These are phyloP conservation scores for Barnardius zonarius DNA, from an alignment of 2,113 vertebrate genomes.

Conservation along the genomic window DNA sequence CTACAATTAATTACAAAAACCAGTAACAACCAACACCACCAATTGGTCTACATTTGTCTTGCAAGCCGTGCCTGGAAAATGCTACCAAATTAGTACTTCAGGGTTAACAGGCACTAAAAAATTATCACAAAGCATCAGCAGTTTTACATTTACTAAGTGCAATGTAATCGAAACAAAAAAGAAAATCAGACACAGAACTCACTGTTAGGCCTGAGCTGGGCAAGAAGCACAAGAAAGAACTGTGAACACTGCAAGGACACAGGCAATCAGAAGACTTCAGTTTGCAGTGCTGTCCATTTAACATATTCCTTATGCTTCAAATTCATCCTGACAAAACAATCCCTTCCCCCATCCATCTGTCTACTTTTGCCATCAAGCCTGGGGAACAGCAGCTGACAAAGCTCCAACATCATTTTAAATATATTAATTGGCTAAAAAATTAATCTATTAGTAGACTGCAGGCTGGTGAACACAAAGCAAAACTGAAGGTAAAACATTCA, in stretches of 20 bases:
- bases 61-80: background rate
- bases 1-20: background rate
- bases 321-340: conserved; percentile 15
- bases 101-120: background rate
- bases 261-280: background rate
- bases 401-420: background rate
- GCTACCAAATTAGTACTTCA: background rate
- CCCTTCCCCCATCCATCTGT: conserved; percentile 7
- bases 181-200: background rate
- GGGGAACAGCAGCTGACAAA: background rate
- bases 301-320: background rate
- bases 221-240: background rate
- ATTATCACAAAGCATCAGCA: background rate
- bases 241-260: background rate
- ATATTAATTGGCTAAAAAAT: background rate
- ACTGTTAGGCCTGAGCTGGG: background rate
- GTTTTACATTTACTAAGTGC: background rate
- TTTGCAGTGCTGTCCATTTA: background rate
- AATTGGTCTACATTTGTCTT: background rate
- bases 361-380: background rate
- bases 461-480: background rate
- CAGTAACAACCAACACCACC: background rate
- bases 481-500: background rate
- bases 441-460: background rate
- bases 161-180: background rate